Evolutionary conservation across 2,797 vertebrate genomes (phyloP).

Genomic region (Neosalanx taihuensis): DNA sequence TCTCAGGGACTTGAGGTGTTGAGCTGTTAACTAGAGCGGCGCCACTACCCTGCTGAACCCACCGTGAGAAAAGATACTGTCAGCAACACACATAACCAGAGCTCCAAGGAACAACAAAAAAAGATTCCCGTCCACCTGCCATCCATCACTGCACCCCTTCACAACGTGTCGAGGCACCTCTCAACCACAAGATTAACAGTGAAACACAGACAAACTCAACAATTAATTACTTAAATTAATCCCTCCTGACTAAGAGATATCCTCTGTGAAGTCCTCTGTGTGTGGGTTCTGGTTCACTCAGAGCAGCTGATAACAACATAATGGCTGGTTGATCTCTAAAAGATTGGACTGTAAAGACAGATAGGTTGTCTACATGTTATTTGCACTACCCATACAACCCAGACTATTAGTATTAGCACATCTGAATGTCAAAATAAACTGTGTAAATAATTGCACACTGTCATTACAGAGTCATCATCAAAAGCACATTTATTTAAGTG

Average conservation of each 20-base stretch:
- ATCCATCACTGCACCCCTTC: conserved; percentile 13
- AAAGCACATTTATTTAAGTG: neutral
- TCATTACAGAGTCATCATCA: neutral
- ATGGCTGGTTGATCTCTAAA: neutral
- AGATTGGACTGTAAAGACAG: neutral
- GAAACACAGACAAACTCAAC: conserved; percentile 40
- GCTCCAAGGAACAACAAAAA: conserved; percentile 16
- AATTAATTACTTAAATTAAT: conserved; percentile 43
- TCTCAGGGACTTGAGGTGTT: neutral
- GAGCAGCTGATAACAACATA: conserved; percentile 19
- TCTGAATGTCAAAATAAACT: neutral
- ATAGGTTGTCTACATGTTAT: neutral
- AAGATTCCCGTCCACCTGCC: conserved; percentile 15
- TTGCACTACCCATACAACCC: neutral
- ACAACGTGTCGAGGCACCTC: conserved; percentile 31
- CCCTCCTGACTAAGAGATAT: conserved; percentile 35
- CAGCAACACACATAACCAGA: conserved; percentile 45
- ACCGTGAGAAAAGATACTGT: conserved; percentile 52
- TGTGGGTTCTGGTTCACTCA: conserved; percentile 27
- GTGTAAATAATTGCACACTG: neutral
- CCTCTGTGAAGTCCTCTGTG: conserved; percentile 22
- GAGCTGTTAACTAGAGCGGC: conserved; percentile 13
- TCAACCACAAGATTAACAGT: conserved; percentile 40
- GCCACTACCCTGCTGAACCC: conserved; percentile 28
- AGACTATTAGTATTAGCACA: neutral